Evolutionary conservation across 2,797 vertebrate species (phyloP), one percentile per base, ranked within the genome.

Genomic region (Callimico goeldii): DNA sequence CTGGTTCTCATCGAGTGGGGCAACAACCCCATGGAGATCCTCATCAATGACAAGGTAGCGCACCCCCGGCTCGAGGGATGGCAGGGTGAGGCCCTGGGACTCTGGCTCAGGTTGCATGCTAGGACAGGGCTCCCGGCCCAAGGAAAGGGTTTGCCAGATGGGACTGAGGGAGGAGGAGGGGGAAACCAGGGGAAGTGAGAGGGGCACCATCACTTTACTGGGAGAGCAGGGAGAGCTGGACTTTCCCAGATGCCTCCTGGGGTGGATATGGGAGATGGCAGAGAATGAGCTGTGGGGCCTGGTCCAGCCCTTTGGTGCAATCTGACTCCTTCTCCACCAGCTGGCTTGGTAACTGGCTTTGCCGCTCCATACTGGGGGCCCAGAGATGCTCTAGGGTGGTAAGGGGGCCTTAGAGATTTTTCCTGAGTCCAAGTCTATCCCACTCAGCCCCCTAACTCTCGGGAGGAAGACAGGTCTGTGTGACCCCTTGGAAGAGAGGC

Each of bases 11-110:
- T 99, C 0, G 99, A 99, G 98, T 99, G 99, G 99, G 99, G 99
- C 28, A 99, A 99, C 98, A 99, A 99, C 97, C 99, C 99, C n/a
- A 99, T 99, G 99, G 99, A 99, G 98, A 99, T 99, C 88, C 99
- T 99, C 97, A 99, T 99, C 97, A 99, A 99, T 0, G 99, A 99
- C 98, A 99, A 99, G 99, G 99, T 99, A 98, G n/a, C 22, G 28
- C 22, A 24, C 20, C 52, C 2, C 20, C 72, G 52, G 1, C 48
- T 36, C 6, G 1, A 1, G 4, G 82, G 72, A 39, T 2, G 0
- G 22, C 72, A 6, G 1, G 8, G 28, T 0, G 2, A 58, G 83
- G 55, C 2, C 33, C 46, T 13, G 0, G 39, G 33, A 5, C n/a
- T 58, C 50, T 9, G 1, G 17, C 2, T n/a, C 17, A 1, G 14